Percentiles rank a stretch among this genome's conserved stretches.
These are phyloP conservation scores for Anabacerthia variegaticeps DNA, from an alignment of 2,797 vertebrate genomes.

Conservation along the genomic window DNA sequence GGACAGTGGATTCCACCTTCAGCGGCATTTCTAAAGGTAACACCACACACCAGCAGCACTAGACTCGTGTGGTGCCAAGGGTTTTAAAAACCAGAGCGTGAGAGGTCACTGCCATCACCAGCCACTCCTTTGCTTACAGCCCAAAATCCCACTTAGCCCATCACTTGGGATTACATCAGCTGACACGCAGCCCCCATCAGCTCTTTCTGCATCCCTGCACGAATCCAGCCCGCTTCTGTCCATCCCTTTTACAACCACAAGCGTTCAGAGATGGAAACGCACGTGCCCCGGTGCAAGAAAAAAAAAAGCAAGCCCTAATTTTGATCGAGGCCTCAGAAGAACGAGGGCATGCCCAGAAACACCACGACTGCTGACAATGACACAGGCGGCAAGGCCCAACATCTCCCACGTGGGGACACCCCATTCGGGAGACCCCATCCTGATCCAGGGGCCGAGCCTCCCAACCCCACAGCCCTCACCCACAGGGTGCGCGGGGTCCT, in stretches of 20 bases:
- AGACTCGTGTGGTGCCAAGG: background rate
- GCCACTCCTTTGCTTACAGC: background rate
- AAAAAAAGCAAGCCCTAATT: background rate
- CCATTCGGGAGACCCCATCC: rapidly evolving
- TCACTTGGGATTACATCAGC: background rate
- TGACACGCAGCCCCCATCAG: background rate
- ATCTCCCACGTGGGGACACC: background rate
- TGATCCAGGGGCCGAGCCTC: background rate
- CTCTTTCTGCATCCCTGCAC: background rate
- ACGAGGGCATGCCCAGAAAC: background rate
- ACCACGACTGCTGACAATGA: rapidly evolving
- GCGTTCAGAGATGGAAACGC: rapidly evolving
- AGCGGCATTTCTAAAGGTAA: background rate
- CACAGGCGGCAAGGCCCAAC: background rate
- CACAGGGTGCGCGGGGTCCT: rapidly evolving
- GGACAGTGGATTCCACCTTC: background rate
- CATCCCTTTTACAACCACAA: background rate
- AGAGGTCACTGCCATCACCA: background rate
- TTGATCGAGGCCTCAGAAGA: background rate
- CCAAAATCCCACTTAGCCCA: background rate
- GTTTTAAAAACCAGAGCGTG: background rate
- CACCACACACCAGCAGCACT: background rate
- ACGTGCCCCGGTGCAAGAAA: rapidly evolving
- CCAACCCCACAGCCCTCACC: background rate
- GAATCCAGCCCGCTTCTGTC: background rate